Base-by-base conservation (phyloP, 2,113 vertebrate species). In the Xerus inauris region DNA sequence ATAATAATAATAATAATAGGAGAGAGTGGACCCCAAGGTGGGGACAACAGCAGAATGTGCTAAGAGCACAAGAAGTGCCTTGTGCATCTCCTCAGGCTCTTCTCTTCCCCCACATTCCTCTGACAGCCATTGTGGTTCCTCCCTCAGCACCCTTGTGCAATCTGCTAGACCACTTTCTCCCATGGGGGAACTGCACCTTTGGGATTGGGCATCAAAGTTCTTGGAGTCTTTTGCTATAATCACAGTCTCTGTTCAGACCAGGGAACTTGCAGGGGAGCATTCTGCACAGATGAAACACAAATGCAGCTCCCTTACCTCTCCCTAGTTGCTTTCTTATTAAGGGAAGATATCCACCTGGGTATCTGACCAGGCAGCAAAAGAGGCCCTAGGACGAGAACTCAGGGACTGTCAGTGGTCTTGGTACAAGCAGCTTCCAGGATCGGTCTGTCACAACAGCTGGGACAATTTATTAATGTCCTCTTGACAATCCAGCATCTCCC, bases 321-420 rank as follows among this genome's bases (percentile, higher is more conserved):
- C 40, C 71, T 12, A 1, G 49, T 38, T 1, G 32, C 59, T 45
- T 59, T 49, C 83, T 86, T 54, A n/a, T 5, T 3, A 16, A n/a
- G 38, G n/a, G n/a, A 87, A 86, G 69, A n/a, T 1, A 38, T 2
- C 3, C 6, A 30, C 24, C 24, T 32, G 22, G 26, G 51, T 11
- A 6, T 42, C 51, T 19, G 14, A 11, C 54, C 67, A 0, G 22
- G 30, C 28, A 40, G 40, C 75, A 40, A 26, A 51, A 57, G 62
- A 65, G 67, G 57, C 49, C 59, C 62, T 6, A 32, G 42, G 57
- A 51, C 2, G 6, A 76, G 92, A 59, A 57, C 38, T 28, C 8
- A 0, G 24, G 73, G 22, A 3, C n/a, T 6, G 1, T 20, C 6
- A 0, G 38, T 7, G 4, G 51, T 32, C 76, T 65, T 3, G 13